These are phyloP conservation scores for Apis dorsata DNA, from an alignment of 1,140 invertebrate species.

Conservation along the genomic window DNA sequence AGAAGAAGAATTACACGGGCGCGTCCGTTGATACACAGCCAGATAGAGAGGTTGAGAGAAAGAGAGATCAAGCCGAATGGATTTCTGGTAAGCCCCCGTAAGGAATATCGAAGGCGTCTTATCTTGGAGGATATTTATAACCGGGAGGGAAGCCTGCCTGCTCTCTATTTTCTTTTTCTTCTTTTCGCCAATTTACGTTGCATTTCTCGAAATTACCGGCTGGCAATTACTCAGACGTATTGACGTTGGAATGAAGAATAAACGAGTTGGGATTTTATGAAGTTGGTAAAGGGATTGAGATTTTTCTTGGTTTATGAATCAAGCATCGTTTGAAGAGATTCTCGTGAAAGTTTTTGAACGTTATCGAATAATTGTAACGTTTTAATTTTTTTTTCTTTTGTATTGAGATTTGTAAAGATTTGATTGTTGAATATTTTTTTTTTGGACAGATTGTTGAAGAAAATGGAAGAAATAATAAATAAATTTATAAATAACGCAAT, in stretches of 20 bases:
- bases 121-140: slow-evolving; percentile 42
- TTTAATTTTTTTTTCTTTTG: too few relatives aligned
- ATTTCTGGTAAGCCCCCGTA: slow-evolving; percentile 33
- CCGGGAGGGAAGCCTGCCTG: not conserved
- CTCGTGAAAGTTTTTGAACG: too few relatives aligned
- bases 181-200: slow-evolving; percentile 23
- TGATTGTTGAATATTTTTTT: too few relatives aligned
- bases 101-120: slow-evolving; percentile 41
- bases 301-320: not conserved
- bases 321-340: not conserved
- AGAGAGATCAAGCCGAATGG: slow-evolving; percentile 38
- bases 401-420: too few relatives aligned
- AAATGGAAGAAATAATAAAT: too few relatives aligned
- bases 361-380: too few relatives aligned
- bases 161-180: not conserved
- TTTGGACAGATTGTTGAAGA: too few relatives aligned
- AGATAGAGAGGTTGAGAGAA: slow-evolving; percentile 2
- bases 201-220: slow-evolving; percentile 3
- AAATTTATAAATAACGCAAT: too few relatives aligned
- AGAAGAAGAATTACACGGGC: slow-evolving; percentile 25
- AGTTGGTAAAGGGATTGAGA: not conserved
- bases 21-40: slow-evolving; percentile 23
- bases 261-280: not conserved
- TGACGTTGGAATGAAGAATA: not conserved
- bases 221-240: slow-evolving; percentile 20